phyloP scores from a whole-genome alignment of 2,888 invertebrate genomes.

The Torymus tubicola region DNA sequence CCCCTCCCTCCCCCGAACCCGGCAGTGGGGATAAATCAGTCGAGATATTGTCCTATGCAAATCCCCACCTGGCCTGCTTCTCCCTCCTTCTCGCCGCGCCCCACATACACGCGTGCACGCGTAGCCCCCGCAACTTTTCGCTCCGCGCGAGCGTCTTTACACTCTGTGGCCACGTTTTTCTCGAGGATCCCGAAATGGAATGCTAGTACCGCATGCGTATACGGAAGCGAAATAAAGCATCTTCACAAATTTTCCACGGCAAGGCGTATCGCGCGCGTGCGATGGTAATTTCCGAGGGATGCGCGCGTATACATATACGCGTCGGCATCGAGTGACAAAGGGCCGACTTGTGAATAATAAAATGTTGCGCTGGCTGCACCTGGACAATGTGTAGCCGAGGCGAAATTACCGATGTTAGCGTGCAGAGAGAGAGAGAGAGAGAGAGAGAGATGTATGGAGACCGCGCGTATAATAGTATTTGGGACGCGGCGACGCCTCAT shows the following conservation, averaged over 20 bases:
- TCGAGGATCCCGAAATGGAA: slow-evolving; percentile 10
- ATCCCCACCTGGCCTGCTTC: slow-evolving; percentile 62
- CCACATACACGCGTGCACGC: slow-evolving; percentile 17
- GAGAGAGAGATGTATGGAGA: background rate
- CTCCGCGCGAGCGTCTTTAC: background rate
- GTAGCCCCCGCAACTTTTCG: background rate
- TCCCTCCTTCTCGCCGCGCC: slow-evolving; percentile 9
- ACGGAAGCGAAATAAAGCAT: slow-evolving; percentile 12
- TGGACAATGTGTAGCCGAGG: slow-evolving; percentile 1
- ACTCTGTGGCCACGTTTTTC: background rate
- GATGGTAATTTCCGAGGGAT: slow-evolving; percentile 17
- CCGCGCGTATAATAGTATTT: no score
- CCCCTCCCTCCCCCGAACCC: background rate
- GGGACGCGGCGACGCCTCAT: no score
- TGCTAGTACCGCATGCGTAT: background rate
- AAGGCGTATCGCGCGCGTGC: no score
- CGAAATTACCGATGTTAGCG: slow-evolving; percentile 13
- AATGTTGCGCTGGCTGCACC: background rate
- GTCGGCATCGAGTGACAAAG: slow-evolving; percentile 7
- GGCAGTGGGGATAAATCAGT: slow-evolving; percentile 68
- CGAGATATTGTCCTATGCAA: slow-evolving; percentile 72
- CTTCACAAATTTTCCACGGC: slow-evolving; percentile 38
- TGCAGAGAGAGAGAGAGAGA: no score
- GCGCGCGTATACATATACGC: background rate
- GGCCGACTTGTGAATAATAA: slow-evolving; percentile 8